Evolutionary conservation across 37 sponge, comb jelly and placozoan genomes (phyloP), one percentile per base, ranked within the genome.

Genomic region (Aplysina aerophoba): DNA sequence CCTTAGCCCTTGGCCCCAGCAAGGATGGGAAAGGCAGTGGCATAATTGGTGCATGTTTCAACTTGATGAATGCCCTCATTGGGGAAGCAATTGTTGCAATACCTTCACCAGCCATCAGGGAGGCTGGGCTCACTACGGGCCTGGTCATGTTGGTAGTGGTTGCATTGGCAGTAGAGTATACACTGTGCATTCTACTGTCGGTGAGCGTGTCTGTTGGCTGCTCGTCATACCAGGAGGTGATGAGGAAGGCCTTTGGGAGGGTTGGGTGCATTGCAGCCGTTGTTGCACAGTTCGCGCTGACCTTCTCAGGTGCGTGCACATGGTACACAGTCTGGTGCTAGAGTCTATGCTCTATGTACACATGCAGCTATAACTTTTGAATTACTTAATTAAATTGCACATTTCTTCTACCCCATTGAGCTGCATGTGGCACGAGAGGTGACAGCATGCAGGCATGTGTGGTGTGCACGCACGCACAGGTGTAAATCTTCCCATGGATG

Each of bases 401-500:
- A n/a, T n/a, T n/a, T 93, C n/a, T 92, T 93, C 25, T 96, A 88
- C 82, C 96, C 96, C 66, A 93, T 96, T 31, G 96, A 96, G 59
- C 88, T 89, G 61, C 93, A 90, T 50, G 96, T 96, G 0, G 77
- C 88, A 44, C 81, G 96, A 59, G 93, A 96, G 87, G 96, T 96
- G 54, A 27, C 86, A 67, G 16, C 17, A 35, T 24, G 50, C 5
- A 15, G 3, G 78, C 41, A 11, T 75, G 53, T 83, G 25, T 4
- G 57, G 4, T 21, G 13, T 55, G 24, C 0, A 40, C n/a, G n/a
- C n/a, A n/a, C n/a, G n/a, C n/a, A n/a, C n/a, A n/a, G n/a, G n/a
- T n/a, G n/a, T n/a, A n/a, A n/a, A n/a, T n/a, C n/a, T n/a, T n/a
- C n/a, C n/a, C n/a, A n/a, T n/a, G n/a, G n/a, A n/a, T n/a, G n/a